Conservation (phyloP, 2,113 vertebrate species). For the Lepus europaeus region DNA sequence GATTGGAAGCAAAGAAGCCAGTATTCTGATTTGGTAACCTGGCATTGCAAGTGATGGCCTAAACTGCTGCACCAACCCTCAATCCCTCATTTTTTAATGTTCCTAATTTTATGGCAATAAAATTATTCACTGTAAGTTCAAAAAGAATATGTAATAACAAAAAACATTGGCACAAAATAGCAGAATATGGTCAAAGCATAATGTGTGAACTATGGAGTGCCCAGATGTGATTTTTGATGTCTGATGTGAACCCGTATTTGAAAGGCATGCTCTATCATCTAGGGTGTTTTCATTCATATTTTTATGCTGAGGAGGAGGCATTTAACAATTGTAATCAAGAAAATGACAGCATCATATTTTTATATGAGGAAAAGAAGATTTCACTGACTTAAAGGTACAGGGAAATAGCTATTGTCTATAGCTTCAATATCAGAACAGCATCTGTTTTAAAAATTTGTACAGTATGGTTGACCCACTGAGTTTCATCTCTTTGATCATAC, state of each 20-base stretch:
- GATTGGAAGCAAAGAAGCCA: too few species aligned
- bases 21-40: too few species aligned
- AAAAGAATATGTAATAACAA: neutral
- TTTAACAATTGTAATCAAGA: neutral
- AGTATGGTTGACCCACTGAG: neutral
- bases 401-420: neutral
- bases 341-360: neutral
- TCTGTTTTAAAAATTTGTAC: neutral
- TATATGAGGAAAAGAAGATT: neutral
- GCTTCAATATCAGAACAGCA: neutral
- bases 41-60: too few species aligned
- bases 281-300: neutral
- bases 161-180: rapidly evolving
- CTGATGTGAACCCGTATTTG: neutral
- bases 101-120: too few species aligned
- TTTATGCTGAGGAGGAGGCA: neutral
- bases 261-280: neutral
- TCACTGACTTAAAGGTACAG: neutral
- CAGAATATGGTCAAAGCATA: neutral
- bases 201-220: rapidly evolving
- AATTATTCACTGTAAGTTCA: too few species aligned
- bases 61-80: too few species aligned
- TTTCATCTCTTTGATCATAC: neutral
- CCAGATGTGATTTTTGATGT: neutral
- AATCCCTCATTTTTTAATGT: too few species aligned